Base-by-base conservation (phyloP, 2,113 vertebrate species). In the Elanus axillaris region DNA sequence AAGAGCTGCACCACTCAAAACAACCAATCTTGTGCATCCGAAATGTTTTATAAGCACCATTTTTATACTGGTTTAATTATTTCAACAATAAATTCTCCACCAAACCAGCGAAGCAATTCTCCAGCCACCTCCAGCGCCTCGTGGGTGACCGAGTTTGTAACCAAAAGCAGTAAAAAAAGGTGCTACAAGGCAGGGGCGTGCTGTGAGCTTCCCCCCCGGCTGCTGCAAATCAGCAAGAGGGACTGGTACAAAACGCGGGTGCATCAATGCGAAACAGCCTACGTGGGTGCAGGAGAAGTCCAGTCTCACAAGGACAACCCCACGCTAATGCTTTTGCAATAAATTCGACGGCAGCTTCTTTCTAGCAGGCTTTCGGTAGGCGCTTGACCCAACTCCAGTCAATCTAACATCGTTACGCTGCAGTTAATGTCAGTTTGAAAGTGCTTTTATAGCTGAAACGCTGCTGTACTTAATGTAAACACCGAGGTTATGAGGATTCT, bases 181-280 rank as follows among this genome's bases (percentile, higher is more conserved):
- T 22, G 42, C n/a, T 18, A 4, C 25, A 7, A 48, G 42, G 56
- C 23, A 4, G 55, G 42, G 48, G 9, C 8, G 38, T 52, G 38
- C 52, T 15, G 21, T 4, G 1, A 25, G 40, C 69, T 9, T 10
- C 31, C 59, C 27, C 36, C 42, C 15, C n/a, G 16, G 21, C 45
- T 38, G 74, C 85, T 34, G 27, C 38, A 12, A 36, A 36, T 4
- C 5, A 2, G 42, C 17, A 3, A 19, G 9, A 11, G n/a, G 21
- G 5, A 38, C 7, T 1, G 4, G 31, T 3, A 3, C 29, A 10
- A 59, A 59, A 38, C 23, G 2, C 11, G 4, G 4, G 40, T 7
- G 34, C 4, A 0, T 12, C 13, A 31, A n/a, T 1, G 9, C 25
- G 7, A 10, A 71, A 2, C 11, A 21, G 34, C 29, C 19, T 6